Evolutionary conservation across 1,140 invertebrate genomes (phyloP).

Genomic region (Aphidius ervi): DNA sequence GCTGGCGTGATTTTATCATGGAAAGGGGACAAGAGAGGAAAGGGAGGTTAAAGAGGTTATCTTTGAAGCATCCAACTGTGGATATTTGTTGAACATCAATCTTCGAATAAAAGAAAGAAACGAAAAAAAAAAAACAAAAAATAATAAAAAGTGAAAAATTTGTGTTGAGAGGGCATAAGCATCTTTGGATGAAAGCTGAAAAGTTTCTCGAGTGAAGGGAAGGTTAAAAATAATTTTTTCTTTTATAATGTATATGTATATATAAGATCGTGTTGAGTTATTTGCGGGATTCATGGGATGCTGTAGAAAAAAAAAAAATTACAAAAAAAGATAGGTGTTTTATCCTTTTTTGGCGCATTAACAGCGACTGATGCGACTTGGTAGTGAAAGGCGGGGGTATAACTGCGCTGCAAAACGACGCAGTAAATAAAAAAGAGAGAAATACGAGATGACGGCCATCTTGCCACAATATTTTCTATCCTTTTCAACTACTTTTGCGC

Average conservation of each 20-base stretch:
- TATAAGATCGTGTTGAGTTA: slow-evolving; percentile 16
- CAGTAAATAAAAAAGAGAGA: slow-evolving; percentile 1
- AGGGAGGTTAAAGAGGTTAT: too few species aligned
- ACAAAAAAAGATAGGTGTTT: slow-evolving; percentile 7
- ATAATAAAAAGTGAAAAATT: neutral
- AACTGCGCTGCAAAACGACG: slow-evolving; percentile 12
- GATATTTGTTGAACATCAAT: too few species aligned
- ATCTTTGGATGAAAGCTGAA: too few species aligned
- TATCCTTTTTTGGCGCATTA: neutral
- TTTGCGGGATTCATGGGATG: slow-evolving; percentile 18
- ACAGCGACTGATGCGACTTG: slow-evolving; percentile 10
- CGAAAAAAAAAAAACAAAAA: neutral
- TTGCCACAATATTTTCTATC: slow-evolving; percentile 33
- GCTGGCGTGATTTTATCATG: too few species aligned
- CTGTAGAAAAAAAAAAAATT: neutral
- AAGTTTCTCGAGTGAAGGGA: slow-evolving; percentile 4
- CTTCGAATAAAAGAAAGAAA: neutral
- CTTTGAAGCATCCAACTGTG: too few species aligned
- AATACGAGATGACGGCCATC: slow-evolving; percentile 41
- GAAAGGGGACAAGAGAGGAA: too few species aligned
- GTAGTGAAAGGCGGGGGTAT: neutral
- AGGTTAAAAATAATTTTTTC: slow-evolving; percentile 17
- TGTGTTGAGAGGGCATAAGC: too few species aligned
- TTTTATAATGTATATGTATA: neutral
- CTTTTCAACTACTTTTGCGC: too few species aligned